Evolutionary conservation across 2,888 invertebrate species (phyloP).

Genomic region (Habroteleia sp.): DNA sequence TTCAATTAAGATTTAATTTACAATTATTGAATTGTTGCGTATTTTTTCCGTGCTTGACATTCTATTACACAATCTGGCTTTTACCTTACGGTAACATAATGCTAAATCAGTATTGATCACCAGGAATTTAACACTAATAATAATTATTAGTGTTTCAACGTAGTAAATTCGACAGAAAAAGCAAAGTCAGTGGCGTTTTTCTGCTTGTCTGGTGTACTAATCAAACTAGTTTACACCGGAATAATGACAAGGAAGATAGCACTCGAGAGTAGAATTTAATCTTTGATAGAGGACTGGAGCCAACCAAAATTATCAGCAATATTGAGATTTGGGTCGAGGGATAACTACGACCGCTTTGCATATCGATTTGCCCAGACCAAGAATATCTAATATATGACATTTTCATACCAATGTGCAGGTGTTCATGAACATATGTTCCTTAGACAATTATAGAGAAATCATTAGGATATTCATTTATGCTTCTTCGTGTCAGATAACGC

Average conservation of each 20-base stretch:
- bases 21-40: too few relatives aligned
- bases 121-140: too few relatives aligned
- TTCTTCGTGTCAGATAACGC: too few relatives aligned
- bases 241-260: constrained; percentile 44
- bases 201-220: constrained; percentile 17
- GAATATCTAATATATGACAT: constrained; percentile 15
- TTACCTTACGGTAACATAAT: too few relatives aligned
- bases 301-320: constrained; percentile 43
- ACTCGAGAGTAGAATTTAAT: constrained; percentile 53
- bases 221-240: constrained; percentile 34
- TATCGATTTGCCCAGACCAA: constrained; percentile 32
- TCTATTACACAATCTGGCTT: too few relatives aligned
- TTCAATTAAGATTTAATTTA: too few relatives aligned
- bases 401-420: not conserved
- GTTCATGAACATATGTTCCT: not conserved
- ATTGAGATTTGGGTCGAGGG: constrained; percentile 63
- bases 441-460: not conserved
- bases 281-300: constrained; percentile 53
- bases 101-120: too few relatives aligned
- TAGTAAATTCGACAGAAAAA: too few relatives aligned
- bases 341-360: constrained; percentile 55
- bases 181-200: too few relatives aligned
- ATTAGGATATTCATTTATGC: too few relatives aligned
- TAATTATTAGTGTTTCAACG: too few relatives aligned
- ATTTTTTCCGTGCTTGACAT: too few relatives aligned